Evolutionary conservation across 2,888 invertebrate genomes (phyloP), one percentile per base, ranked within the genome.

Genomic region (Lycophotia porphyrea): DNA sequence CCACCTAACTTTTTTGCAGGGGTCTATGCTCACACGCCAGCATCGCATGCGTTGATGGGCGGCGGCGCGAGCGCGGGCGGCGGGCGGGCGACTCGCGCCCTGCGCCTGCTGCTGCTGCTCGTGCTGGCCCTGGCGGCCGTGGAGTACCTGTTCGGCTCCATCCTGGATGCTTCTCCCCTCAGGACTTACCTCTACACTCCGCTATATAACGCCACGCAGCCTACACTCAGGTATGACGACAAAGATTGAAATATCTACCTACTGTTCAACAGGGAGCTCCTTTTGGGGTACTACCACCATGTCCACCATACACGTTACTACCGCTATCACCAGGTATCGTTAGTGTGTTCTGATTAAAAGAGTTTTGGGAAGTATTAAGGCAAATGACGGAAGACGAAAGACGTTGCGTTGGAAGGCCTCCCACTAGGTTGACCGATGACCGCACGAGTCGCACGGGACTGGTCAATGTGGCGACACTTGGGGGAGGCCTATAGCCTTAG

Each of bases 101-200:
- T 96, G 82, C 96, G 96, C 91, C 93, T 96, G 89, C 93, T 96
- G 84, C 89, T 96, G 78, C 92, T 96, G 86, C 93, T 97, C 88
- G 97, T 98, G 90, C 93, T 98, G 84, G 97, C 97, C 80, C 97
- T 98, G 72, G 97, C 97, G 73, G 97, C 97, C n/a, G 96, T 98
- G 70, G 97, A 98, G 94, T 98, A 97, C 94, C 96, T 97, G 82
- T 97, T 97, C 94, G 98, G 97, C 87, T 97, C 97, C 73, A 97
- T 97, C 80, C 95, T 97, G 82, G 97, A 97, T 90, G 95, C 95
- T 27, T 96, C 96, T 71, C 95, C 95, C 49, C 92, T 96, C 86
- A 87, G 94, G 88, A 94, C 97, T 80, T 95, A 95, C 87, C 90
- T 96, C 81, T 93, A 97, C 92, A 97, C 97, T 78, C 96, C 96